phyloP scores from a whole-genome alignment of 2,888 invertebrate species.

The Ethmia dodecea region DNA sequence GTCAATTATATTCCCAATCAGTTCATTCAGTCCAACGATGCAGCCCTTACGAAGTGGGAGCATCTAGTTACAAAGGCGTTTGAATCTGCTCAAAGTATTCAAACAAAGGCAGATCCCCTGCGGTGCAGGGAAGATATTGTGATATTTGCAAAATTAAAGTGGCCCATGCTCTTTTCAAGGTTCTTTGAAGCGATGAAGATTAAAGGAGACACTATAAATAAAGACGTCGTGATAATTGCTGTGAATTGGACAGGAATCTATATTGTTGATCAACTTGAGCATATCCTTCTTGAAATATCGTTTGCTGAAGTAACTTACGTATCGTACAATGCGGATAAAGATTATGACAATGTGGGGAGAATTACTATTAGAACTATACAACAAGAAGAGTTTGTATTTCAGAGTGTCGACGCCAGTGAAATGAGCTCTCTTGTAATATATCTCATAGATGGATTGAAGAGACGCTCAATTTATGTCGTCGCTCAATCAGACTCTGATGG shows the following conservation, averaged over 20 bases:
- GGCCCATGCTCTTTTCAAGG: constrained; percentile 96
- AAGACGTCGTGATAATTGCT: constrained; percentile 91
- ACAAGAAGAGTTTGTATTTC: constrained; percentile 94
- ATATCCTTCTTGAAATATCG: constrained; percentile 90
- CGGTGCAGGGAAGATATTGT: constrained; percentile 94
- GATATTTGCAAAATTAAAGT: constrained; percentile 92
- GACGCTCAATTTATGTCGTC: constrained; percentile 90
- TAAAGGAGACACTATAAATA: constrained; percentile 81
- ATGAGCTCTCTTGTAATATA: constrained; percentile 89
- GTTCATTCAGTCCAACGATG: constrained; percentile 80
- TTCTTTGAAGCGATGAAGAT: constrained; percentile 94
- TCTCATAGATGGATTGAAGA: constrained; percentile 91
- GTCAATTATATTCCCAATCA: constrained; percentile 90
- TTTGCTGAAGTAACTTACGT: constrained; percentile 92
- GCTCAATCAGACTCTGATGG: constrained; percentile 80
- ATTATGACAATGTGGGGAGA: constrained; percentile 75
- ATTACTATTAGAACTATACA: constrained; percentile 89
- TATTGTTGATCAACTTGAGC: constrained; percentile 94
- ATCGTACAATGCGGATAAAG: constrained; percentile 72
- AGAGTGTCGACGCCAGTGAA: constrained; percentile 92
- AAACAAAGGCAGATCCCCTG: constrained; percentile 79
- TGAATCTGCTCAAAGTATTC: constrained; percentile 83
- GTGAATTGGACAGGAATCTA: constrained; percentile 96
- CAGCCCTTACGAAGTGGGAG: constrained; percentile 83
- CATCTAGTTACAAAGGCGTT: constrained; percentile 84